A percentile compares a stretch with the other conserved stretches of the same genome.
Evolutionary conservation across 2,113 vertebrate species (phyloP).

Genomic region (Diadophis punctatus): DNA sequence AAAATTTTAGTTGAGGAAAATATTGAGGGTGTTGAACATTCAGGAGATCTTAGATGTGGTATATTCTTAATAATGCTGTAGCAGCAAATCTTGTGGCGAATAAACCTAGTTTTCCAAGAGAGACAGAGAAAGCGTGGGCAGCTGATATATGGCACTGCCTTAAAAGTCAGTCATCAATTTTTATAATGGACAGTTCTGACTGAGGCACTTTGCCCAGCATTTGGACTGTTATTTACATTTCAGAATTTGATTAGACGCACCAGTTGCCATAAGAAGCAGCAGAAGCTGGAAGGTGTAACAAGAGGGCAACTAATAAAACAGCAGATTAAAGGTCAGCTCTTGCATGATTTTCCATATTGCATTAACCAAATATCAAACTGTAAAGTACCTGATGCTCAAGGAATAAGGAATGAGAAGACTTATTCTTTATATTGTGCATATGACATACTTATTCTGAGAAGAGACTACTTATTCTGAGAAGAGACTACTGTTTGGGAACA

Average conservation of each 20-base stretch:
- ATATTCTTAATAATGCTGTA: not conserved
- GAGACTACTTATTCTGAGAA: not conserved
- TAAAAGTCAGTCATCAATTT: slow-evolving; percentile 19
- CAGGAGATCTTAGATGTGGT: not conserved
- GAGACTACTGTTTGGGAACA: not conserved
- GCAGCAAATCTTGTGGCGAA: not conserved
- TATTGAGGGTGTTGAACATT: not conserved
- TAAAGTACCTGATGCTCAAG: slow-evolving; percentile 50
- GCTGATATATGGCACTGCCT: not conserved
- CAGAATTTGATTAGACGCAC: slow-evolving; percentile 33
- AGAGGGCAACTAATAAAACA: slow-evolving; percentile 43
- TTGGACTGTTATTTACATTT: slow-evolving; percentile 36
- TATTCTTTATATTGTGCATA: not conserved
- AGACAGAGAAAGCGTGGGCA: not conserved
- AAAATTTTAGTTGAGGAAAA: not conserved
- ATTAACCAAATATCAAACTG: not conserved
- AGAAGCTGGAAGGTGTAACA: slow-evolving; percentile 35
- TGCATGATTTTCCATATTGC: not conserved
- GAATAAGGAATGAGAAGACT: slow-evolving; percentile 27
- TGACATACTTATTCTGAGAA: slow-evolving; percentile 3
- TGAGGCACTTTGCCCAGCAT: not conserved
- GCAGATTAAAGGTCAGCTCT: slow-evolving; percentile 33
- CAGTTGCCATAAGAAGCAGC: slow-evolving; percentile 27
- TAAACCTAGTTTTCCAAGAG: not conserved
- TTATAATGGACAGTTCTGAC: slow-evolving; percentile 1